These are phyloP conservation scores for Malurus cyaneus DNA, from an alignment of 2,113 vertebrate species.

Conservation along the genomic window DNA sequence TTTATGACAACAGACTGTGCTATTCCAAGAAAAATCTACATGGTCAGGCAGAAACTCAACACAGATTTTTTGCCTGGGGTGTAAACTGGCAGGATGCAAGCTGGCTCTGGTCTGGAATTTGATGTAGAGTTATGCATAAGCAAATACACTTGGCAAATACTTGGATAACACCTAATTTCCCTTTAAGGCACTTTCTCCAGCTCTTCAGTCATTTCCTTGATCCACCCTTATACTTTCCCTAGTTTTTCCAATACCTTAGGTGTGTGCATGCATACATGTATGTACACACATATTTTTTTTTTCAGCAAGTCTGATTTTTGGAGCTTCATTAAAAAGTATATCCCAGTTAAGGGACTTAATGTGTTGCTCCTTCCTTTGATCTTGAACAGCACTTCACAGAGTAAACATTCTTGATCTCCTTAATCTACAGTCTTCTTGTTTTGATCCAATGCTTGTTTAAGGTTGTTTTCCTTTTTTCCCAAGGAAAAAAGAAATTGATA, in stretches of 20 bases:
- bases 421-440: not conserved
- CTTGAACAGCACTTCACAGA: not conserved
- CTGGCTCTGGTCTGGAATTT: slow-evolving; percentile 40
- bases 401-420: not conserved
- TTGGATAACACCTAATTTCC: slow-evolving; percentile 10
- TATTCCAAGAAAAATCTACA: slow-evolving; percentile 24
- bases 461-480: not conserved
- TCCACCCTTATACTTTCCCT: slow-evolving; percentile 12
- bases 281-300: not conserved
- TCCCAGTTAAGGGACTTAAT: not conserved
- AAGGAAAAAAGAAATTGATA: not conserved
- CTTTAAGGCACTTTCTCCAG: slow-evolving; percentile 39
- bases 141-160: slow-evolving; percentile 44
- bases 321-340: not conserved
- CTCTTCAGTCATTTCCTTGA: slow-evolving; percentile 32
- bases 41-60: slow-evolving; percentile 19
- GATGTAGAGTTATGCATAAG: slow-evolving; percentile 19
- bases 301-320: not conserved
- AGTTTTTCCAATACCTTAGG: not conserved
- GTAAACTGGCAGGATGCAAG: slow-evolving; percentile 50
- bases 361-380: not conserved
- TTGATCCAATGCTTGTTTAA: not conserved
- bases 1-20: not conserved
- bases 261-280: not conserved
- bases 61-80: slow-evolving; percentile 56